Base-by-base conservation (phyloP, 2,113 vertebrate genomes). In the Ciconia stormi region DNA sequence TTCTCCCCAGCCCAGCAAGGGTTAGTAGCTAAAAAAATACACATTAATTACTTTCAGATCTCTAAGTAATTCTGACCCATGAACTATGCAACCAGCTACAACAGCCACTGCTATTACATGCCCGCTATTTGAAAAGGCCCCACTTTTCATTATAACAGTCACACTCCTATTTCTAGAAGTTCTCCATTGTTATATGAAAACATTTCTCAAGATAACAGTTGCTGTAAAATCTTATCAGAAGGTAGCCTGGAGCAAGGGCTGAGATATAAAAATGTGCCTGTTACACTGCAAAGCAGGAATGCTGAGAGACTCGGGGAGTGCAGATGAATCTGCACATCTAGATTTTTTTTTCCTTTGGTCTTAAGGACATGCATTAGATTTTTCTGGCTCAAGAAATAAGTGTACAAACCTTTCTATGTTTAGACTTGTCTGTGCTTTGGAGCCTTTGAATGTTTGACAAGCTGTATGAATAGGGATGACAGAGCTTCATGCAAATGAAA, bases 261-360 rank as follows among this genome's bases (percentile, higher is more conserved):
- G 32, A 58, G 58, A 40, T 53, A 59, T 4, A 53, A 65, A 87
- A 87, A 22, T 5, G 13, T 25, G 22, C 19, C 22, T 87, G 38
- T 59, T 34, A 32, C 38, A 42, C 30, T 29, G 16, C 25, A 81
- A 56, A 58, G 62, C 62, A 63, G 29, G 49, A 44, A n/a, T 16
- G 26, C 16, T 1, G 2, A 74, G 40, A 38, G 40, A 27, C 38
- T 46, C 1, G 0, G 50, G 42, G 34, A 36, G 36, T 14, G 34
- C 42, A 40, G 62, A 30, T 40, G 5, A 52, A 90, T 20, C 34
- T 46, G 29, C 7, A 69, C 23, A 69, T 11, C 20, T 8, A 38
- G 23, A n/a, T 25, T n/a, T 29, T 10, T 10, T 4, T 46, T 47
- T 81, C 10, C 20, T 56, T 38, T 62, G n/a, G 26, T 62, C 47